These are phyloP conservation scores for Brachirus orientalis DNA, from an alignment of 2,113 vertebrate genomes.

Conservation along the genomic window DNA sequence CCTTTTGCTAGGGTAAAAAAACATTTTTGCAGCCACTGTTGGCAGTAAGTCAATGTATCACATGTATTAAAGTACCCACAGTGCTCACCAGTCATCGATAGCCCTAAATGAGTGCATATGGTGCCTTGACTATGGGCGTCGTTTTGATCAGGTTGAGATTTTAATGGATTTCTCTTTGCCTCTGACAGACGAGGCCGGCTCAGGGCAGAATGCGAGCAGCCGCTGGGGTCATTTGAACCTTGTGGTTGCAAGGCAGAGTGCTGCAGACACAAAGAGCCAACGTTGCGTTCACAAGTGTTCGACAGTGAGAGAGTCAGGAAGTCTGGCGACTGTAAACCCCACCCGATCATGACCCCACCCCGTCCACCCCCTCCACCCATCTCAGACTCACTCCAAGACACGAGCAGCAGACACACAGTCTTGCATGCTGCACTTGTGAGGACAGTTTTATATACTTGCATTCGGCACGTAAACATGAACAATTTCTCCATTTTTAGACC, in stretches of 20 bases:
- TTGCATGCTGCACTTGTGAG: constrained; percentile 11
- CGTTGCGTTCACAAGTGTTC: constrained; percentile 83
- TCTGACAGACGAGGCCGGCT: constrained; percentile 75
- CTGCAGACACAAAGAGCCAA: constrained; percentile 78
- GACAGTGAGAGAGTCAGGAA: constrained; percentile 86
- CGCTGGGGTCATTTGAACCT: constrained; percentile 87
- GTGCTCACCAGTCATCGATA: constrained; percentile 80
- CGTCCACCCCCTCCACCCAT: background rate
- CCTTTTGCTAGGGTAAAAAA: constrained; percentile 68
- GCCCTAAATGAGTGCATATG: constrained; percentile 83
- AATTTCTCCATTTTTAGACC: too few relatives aligned
- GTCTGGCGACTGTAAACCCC: constrained; percentile 87
- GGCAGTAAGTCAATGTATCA: constrained; percentile 83
- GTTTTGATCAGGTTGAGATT: constrained; percentile 83
- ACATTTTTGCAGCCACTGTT: constrained; percentile 82
- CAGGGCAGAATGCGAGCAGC: constrained; percentile 69
- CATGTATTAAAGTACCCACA: constrained; percentile 75
- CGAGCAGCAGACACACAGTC: constrained; percentile 12
- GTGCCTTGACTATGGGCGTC: constrained; percentile 66
- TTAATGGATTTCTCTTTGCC: constrained; percentile 80
- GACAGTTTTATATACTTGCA: background rate
- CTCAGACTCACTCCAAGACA: constrained; percentile 30
- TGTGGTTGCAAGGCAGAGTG: constrained; percentile 88
- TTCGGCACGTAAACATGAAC: background rate
- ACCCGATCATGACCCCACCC: constrained; percentile 46